Base-by-base conservation (phyloP, 2,113 vertebrate genomes). In the Serilophus lunatus region DNA sequence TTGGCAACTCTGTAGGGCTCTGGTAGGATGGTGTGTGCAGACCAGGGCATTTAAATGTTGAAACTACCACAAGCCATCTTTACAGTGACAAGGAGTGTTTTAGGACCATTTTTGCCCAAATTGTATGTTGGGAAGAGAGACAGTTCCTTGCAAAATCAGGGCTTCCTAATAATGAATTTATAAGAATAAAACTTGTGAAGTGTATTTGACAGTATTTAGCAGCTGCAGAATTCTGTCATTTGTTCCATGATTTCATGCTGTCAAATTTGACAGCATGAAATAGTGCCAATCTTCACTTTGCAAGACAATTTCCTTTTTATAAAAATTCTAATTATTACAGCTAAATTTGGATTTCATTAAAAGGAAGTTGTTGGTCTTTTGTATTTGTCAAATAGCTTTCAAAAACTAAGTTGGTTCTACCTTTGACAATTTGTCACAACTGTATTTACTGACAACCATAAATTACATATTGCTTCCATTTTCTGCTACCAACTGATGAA, bases 241-340 rank as follows among this genome's bases (percentile, higher is more conserved):
- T 95, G 92, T 95, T 84, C 92, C 1, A 0, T 92, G 94, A 92
- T 97, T 96, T 95, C 91, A 91, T 82, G 95, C 94, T 97, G 95
- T 96, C 96, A 97, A 68, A 91, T 71, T 65, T 97, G 96, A 96
- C 94, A 95, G 64, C 77, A 28, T 86, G 83, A 95, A 93, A 88
- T 89, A 68, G 65, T 96, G 91, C 91, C 92, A 96, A 3, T 86
- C 83, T 95, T 86, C 1, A 1, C 86, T 87, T 88, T 82, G 86
- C 79, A 92, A 95, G 94, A 95, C 91, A 90, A 92, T 94, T 95
- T 97, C 77, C 96, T 94, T 95, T 93, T 92, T 82, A 76, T 82
- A 88, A 86, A 95, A 86, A 92, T 72, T 84, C 91, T 95, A 95
- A 96, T 95, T 91, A 97, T 89, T 91, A 89, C 87, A 85, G 65